Evolutionary conservation across 2,888 invertebrate species (phyloP).

Genomic region (Druceiella hillmani): DNA sequence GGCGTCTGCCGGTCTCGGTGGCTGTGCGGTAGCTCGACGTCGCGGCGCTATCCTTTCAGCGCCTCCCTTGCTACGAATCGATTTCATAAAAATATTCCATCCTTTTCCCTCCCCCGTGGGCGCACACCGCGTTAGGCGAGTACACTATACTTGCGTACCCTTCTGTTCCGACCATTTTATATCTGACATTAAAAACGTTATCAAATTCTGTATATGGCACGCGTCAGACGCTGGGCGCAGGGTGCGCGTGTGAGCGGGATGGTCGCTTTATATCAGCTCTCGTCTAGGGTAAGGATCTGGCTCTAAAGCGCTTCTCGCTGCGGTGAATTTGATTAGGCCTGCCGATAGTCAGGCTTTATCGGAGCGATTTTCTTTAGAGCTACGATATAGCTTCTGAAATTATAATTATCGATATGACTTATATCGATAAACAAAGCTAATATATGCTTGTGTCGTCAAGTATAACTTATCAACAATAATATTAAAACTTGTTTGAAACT

Average conservation of each 20-base stretch:
- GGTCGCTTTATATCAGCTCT: constrained; percentile 14
- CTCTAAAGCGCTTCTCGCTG: background rate
- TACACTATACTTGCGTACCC: no score
- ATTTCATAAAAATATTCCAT: no score
- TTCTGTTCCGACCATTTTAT: no score
- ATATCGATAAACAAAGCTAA: no score
- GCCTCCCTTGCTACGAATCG: no score
- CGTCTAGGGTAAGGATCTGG: constrained; percentile 4
- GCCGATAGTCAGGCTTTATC: constrained; percentile 11
- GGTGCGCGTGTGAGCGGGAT: constrained; percentile 3
- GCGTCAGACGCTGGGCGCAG: constrained; percentile 9
- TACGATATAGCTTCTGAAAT: no score
- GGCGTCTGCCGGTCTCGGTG: constrained; percentile 55
- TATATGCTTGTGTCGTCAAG: no score
- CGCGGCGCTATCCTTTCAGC: constrained; percentile 46
- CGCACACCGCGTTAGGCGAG: constrained; percentile 42
- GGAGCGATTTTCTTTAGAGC: constrained; percentile 8
- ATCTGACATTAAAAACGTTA: no score
- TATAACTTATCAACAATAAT: no score
- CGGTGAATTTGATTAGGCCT: constrained; percentile 12
- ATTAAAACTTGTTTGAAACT: no score
- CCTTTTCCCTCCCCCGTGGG: constrained; percentile 37
- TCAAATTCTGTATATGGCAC: no score
- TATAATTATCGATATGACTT: no score
- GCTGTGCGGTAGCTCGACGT: constrained; percentile 49